These are phyloP conservation scores for Hecatera dysodea DNA, from an alignment of 2,888 invertebrate genomes.

Conservation along the genomic window DNA sequence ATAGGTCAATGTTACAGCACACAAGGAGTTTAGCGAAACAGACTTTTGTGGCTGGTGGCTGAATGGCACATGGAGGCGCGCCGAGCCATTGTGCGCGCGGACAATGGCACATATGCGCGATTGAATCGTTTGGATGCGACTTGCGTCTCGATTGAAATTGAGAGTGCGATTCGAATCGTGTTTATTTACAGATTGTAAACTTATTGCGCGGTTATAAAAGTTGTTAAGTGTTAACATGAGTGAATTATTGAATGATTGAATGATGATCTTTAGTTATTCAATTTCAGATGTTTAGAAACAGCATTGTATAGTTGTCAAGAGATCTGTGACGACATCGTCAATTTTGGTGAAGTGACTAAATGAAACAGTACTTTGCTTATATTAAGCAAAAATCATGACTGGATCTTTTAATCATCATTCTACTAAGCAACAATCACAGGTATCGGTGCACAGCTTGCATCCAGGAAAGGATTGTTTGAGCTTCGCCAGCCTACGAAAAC, in stretches of 20 bases:
- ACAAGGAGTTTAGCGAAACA: conserved; percentile 89
- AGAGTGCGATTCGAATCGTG: conserved; percentile 76
- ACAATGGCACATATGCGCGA: conserved; percentile 87
- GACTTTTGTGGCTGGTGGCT: conserved; percentile 85
- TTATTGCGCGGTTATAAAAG: conserved; percentile 52
- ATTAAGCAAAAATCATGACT: not conserved
- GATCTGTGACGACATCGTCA: too few species aligned
- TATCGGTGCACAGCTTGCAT: conserved; percentile 30
- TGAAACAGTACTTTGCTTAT: not conserved
- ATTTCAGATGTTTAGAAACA: not conserved
- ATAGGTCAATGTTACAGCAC: conserved; percentile 89
- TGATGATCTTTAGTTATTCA: not conserved
- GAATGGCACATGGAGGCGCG: conserved; percentile 82
- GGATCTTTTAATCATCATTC: not conserved
- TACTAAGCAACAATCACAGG: not conserved
- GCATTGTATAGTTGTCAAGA: not conserved
- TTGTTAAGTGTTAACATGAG: conserved; percentile 34
- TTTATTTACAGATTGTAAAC: conserved; percentile 66
- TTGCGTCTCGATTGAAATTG: conserved; percentile 84
- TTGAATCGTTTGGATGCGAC: conserved; percentile 83
- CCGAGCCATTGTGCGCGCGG: conserved; percentile 79
- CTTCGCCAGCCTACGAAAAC: conserved; percentile 75
- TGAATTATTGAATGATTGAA: conserved; percentile 19
- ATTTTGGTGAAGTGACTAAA: too few species aligned
- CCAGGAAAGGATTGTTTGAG: conserved; percentile 71